Evolutionary conservation across 2,113 vertebrate species (phyloP), one percentile per base, ranked within the genome.

Genomic region (Pomatorhinus ruficollis): DNA sequence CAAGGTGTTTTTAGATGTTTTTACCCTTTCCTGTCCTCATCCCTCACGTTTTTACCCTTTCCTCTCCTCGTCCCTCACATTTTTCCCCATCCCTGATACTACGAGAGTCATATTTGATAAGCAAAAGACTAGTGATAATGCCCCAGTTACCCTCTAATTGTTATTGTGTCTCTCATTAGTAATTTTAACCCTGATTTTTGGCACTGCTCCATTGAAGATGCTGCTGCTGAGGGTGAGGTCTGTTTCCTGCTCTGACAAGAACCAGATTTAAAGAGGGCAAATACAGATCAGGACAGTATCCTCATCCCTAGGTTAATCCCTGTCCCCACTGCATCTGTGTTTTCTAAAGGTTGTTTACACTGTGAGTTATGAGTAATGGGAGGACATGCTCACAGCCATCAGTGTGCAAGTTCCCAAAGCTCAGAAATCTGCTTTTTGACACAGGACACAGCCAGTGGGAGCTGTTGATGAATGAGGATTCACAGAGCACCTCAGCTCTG

Each of bases 391-490:
- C 59, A 37, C 63, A 96, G 76, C 85, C 68, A 44, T 59, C 70
- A 42, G 40, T 66, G 64, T 57, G 72, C 64, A 68, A 23, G 27
- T 59, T 93, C 88, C 86, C 68, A 74, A 50, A 64, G 54, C 88
- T 95, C 87, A 75, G n/a, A 94, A 96, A 93, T 90, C 53, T 90
- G 79, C 61, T 83, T 93, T 90, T 84, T 93, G 88, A 87, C 72
- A 78, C 9, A 64, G 88, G 65, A 65, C 83, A 25, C 68, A 84
- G 83, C 92, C 15, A 3, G 72, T 22, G 6, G 72, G 88, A 95
- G 83, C 90, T 87, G 56, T 9, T 87, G 81, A 93, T 93, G 88
- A 69, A 74, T 82, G 91, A 87, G 37, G 33, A n/a, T 92, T 90
- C 53, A 63, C 8, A 10, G 61, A 53, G 54, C 80, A 35, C 78